These are phyloP conservation scores for Pseudomugil gertrudae DNA, from an alignment of 2,797 vertebrate genomes.

Conservation along the genomic window DNA sequence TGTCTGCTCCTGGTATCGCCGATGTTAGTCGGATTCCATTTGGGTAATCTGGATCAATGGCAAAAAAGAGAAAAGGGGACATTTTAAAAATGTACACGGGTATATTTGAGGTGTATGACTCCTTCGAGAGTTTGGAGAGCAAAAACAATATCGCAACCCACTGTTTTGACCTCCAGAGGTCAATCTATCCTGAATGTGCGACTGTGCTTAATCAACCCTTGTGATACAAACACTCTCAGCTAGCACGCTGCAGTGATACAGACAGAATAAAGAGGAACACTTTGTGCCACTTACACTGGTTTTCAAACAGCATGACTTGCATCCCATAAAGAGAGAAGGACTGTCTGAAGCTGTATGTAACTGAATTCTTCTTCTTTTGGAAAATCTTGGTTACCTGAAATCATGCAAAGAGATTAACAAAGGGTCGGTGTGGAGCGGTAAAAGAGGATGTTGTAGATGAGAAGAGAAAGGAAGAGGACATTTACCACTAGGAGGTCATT, in stretches of 20 bases:
- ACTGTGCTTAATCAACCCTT: constrained; percentile 30
- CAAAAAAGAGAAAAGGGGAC: constrained; percentile 43
- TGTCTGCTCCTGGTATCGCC: constrained; percentile 93
- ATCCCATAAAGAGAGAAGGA: constrained; percentile 97
- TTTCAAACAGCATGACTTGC: constrained; percentile 98
- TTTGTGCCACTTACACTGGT: constrained; percentile 89
- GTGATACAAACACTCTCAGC: constrained; percentile 49
- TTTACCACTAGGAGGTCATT: constrained; percentile 97
- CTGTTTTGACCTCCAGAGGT: constrained; percentile 23
- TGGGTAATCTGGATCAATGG: constrained; percentile 88
- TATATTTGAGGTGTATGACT: constrained; percentile 38
- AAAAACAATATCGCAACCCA: constrained; percentile 52
- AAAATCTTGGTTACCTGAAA: constrained; percentile 98
- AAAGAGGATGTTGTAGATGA: background rate
- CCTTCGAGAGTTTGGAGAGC: constrained; percentile 38
- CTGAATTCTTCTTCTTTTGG: constrained; percentile 99
- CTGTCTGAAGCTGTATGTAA: constrained; percentile 98
- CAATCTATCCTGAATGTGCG: constrained; percentile 25
- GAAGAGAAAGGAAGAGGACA: constrained; percentile 3
- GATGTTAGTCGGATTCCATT: constrained; percentile 96
- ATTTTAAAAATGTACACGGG: constrained; percentile 39
- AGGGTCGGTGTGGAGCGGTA: background rate
- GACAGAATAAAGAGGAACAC: background rate
- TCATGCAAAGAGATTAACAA: constrained; percentile 3
- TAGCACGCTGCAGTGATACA: constrained; percentile 8